These are phyloP conservation scores for Enteromius viviparus DNA, from an alignment of 2,797 vertebrate species.

Conservation along the genomic window DNA sequence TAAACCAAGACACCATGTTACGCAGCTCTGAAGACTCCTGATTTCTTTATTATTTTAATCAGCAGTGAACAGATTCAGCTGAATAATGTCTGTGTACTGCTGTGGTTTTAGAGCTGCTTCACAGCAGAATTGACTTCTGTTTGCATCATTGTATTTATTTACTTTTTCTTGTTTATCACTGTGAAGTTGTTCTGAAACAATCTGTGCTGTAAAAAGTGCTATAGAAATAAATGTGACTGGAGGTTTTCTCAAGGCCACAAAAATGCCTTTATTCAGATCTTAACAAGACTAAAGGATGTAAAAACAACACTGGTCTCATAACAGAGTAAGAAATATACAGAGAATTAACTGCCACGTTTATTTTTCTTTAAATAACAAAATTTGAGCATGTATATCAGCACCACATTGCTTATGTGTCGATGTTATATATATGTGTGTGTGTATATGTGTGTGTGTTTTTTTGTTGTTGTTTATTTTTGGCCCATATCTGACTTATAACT, in stretches of 20 bases:
- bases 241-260: neutral
- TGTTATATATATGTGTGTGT: neutral
- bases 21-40: neutral
- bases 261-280: neutral
- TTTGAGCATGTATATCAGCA: neutral
- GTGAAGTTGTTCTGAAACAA: neutral
- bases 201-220: neutral
- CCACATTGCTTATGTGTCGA: neutral
- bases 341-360: neutral
- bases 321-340: too few species aligned
- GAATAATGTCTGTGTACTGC: neutral
- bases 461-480: neutral
- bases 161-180: neutral
- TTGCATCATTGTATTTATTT: neutral
- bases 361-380: neutral
- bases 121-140: neutral
- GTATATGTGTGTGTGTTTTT: too few species aligned
- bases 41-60: neutral
- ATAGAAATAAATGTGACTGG: neutral
- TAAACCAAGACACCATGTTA: neutral
- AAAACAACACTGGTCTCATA: neutral
- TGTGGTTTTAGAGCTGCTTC: neutral
- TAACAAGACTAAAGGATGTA: neutral
- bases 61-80: neutral
- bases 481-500: neutral